These are phyloP conservation scores for Saccopteryx leptura DNA, from an alignment of 2,113 vertebrate genomes.

Conservation along the genomic window DNA sequence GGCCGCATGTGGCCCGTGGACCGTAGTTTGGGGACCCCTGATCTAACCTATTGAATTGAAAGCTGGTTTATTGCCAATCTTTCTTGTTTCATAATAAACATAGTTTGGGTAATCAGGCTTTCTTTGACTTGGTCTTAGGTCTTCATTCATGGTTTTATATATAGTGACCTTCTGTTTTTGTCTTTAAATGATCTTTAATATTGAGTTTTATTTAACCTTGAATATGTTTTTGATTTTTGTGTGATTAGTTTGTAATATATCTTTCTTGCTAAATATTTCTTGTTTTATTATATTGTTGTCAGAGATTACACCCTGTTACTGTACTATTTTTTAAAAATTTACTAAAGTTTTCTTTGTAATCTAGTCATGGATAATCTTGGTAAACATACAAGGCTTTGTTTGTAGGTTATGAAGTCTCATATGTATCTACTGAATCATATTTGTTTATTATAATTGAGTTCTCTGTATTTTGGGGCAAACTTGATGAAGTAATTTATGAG, in stretches of 20 bases:
- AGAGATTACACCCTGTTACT: not conserved
- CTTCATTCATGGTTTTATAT: not conserved
- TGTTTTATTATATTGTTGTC: not conserved
- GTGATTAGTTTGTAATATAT: not conserved
- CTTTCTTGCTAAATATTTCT: not conserved
- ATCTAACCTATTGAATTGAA: not conserved
- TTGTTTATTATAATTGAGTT: not conserved
- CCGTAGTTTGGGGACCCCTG: too few species aligned
- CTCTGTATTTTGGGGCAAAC: not conserved
- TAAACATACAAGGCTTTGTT: not conserved
- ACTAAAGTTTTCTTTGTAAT: not conserved
- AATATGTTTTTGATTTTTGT: not conserved
- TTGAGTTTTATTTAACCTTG: not conserved
- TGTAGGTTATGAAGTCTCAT: not conserved
- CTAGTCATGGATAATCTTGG: not conserved
- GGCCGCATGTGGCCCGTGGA: too few species aligned
- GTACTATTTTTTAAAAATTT: not conserved
- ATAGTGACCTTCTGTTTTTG: not conserved
- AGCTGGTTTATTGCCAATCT: slow-evolving; percentile 17
- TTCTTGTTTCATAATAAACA: not conserved
- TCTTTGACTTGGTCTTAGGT: not conserved
- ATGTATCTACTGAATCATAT: not conserved
- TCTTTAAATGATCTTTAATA: not conserved
- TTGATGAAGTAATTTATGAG: not conserved
- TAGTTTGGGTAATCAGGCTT: not conserved